phyloP scores from a whole-genome alignment of 2,113 vertebrate genomes.

The Pelecanus crispus region DNA sequence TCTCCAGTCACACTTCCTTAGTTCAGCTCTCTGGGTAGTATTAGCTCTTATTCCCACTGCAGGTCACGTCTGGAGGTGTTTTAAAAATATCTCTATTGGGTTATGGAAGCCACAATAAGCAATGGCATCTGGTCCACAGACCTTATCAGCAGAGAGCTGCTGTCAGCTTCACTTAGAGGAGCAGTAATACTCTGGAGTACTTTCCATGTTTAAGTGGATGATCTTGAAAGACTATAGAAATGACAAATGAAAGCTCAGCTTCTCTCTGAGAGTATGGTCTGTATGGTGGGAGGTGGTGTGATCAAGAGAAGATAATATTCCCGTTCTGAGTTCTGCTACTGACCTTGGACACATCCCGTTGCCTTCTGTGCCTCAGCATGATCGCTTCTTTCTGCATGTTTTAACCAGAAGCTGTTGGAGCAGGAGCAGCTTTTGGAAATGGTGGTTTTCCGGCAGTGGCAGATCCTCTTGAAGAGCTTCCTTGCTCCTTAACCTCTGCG shows the following conservation, averaged over 20 bases:
- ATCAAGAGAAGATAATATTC: not conserved
- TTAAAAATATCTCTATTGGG: not conserved
- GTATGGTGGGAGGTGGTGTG: not conserved
- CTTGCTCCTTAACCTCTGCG: not conserved
- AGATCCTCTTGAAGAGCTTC: not conserved
- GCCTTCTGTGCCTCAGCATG: not conserved
- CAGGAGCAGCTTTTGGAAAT: not conserved
- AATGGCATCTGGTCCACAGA: not conserved
- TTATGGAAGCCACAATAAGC: not conserved
- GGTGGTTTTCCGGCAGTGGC: not conserved
- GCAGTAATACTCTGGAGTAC: not conserved
- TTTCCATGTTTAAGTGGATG: not conserved
- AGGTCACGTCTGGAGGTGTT: not conserved
- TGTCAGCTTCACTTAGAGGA: not conserved
- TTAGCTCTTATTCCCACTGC: not conserved
- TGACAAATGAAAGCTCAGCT: not conserved
- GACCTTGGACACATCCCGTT: not conserved
- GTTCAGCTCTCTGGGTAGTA: not conserved
- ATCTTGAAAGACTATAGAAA: not conserved
- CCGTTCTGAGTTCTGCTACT: not conserved
- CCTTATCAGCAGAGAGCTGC: not conserved
- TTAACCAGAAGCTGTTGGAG: not conserved
- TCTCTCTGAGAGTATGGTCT: not conserved
- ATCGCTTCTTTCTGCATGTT: not conserved
- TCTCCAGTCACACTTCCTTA: not conserved